Base-by-base conservation (phyloP, 2,797 vertebrate species). In the Rachycentron canadum region DNA sequence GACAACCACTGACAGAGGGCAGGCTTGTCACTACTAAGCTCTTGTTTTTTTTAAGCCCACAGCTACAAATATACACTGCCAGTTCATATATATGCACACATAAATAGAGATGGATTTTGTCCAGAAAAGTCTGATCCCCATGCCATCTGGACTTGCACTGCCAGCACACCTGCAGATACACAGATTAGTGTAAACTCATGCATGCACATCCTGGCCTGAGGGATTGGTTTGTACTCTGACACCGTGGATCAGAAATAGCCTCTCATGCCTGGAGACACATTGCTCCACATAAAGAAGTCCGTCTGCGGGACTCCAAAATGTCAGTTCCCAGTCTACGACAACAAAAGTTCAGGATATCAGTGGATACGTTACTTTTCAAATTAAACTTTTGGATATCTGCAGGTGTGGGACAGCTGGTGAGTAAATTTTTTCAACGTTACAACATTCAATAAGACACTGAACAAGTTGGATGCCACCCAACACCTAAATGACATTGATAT, bases 191-290 rank as follows among this genome's bases (percentile, higher is more conserved):
- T 16, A 68, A 69, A 83, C 57, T 7, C 45, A 61, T 28, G 16
- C 41, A 49, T 61, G 26, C 41, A 56, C 59, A 49, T 1, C 23
- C 41, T 25, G 77, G 32, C 64, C 59, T 73, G 75, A 58, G 72
- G 53, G 88, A 89, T 86, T 90, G 91, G 92, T 89, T 88, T 90
- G 88, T 94, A 95, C 94, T 93, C 84, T 91, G 87, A 94, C 86
- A 89, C 88, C 64, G 3, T 25, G 49, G 17, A 70, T 90, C 89
- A 91, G 83, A 94, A 94, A 95, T 95, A 95, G 93, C 88, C 66
- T 16, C 8, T 73, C 69, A 83, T 93, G 88, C 94, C 94, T 84
- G 76, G 95, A 89, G 89, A 95, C 93, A 74, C 43, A 28, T 49
- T 50, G 60, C 32, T 45, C 79, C 56, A 69, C 66, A 90, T 85